phyloP scores from a whole-genome alignment of 92 coral and sea anemone genomes.

The Epizoanthus fatuus region DNA sequence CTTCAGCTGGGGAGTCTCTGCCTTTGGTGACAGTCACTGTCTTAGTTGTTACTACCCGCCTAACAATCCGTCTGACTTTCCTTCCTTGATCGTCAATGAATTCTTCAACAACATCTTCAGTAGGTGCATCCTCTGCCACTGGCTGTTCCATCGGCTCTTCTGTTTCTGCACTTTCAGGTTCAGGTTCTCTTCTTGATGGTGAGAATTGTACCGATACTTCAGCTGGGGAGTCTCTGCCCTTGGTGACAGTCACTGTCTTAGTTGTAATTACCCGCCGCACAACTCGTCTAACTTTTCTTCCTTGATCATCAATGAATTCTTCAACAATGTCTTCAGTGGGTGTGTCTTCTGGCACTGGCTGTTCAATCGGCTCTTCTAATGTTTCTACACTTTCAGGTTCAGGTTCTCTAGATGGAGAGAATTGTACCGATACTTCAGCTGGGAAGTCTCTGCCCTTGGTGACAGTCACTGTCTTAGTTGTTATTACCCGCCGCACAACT shows the following conservation, averaged over 20 bases:
- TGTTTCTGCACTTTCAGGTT: too few relatives aligned
- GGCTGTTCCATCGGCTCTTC: too few relatives aligned
- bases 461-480: constrained; percentile 42
- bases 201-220: too few relatives aligned
- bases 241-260: constrained; percentile 28
- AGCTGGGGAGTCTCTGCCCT: background rate
- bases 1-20: background rate
- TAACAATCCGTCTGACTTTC: constrained; percentile 46
- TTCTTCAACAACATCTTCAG: constrained; percentile 74
- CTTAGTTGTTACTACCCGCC: constrained; percentile 38
- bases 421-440: too few relatives aligned
- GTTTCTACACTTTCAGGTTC: too few relatives aligned
- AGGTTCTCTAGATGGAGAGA: too few relatives aligned
- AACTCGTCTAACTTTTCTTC: constrained; percentile 55
- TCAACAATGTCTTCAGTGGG: constrained; percentile 66
- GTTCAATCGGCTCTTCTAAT: too few relatives aligned
- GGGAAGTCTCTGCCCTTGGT: background rate
- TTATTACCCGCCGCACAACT: constrained; percentile 46
- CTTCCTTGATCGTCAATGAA: constrained; percentile 74
- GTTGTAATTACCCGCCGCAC: constrained; percentile 41
- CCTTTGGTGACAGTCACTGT: constrained; percentile 32
- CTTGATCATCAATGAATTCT: constrained; percentile 78
- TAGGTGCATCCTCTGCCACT: background rate
- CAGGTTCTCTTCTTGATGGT: too few relatives aligned
- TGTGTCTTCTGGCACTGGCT: background rate